Evolutionary conservation across 2,888 invertebrate genomes (phyloP).

Genomic region (Mesorhabditis sp.): DNA sequence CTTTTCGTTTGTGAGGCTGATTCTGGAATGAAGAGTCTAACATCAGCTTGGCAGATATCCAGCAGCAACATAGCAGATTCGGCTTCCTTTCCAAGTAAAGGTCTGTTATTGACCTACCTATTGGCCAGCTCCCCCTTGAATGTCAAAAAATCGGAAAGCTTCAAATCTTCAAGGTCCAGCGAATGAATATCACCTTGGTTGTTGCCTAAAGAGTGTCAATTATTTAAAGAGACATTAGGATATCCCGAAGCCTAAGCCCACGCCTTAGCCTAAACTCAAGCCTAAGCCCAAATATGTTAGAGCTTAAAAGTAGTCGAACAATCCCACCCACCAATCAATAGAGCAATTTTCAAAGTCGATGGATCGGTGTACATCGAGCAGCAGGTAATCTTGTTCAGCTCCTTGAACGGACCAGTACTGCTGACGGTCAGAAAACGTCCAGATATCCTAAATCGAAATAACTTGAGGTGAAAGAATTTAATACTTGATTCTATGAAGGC

Average conservation of each 20-base stretch:
- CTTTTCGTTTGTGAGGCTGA: background rate
- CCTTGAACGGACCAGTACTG: background rate
- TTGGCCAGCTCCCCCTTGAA: background rate
- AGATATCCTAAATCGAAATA: background rate
- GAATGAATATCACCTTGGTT: background rate
- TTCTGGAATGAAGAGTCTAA: background rate
- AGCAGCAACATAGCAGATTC: too few relatives aligned
- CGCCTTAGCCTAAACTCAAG: too few relatives aligned
- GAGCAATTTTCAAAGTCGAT: background rate
- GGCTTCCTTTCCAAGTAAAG: too few relatives aligned
- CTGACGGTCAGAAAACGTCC: background rate
- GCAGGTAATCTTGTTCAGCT: background rate
- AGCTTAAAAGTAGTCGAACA: too few relatives aligned
- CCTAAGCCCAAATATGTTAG: too few relatives aligned
- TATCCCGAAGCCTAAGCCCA: too few relatives aligned
- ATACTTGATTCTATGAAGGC: background rate
- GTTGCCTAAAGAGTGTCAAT: background rate
- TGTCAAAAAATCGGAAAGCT: background rate
- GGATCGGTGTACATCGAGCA: background rate
- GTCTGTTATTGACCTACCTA: background rate
- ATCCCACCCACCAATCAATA: background rate
- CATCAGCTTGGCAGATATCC: too few relatives aligned
- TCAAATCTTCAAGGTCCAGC: background rate
- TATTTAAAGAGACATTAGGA: too few relatives aligned
- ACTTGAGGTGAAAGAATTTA: background rate